Conservation (phyloP, 2,797 vertebrate species). For the Anas bahamensis region DNA sequence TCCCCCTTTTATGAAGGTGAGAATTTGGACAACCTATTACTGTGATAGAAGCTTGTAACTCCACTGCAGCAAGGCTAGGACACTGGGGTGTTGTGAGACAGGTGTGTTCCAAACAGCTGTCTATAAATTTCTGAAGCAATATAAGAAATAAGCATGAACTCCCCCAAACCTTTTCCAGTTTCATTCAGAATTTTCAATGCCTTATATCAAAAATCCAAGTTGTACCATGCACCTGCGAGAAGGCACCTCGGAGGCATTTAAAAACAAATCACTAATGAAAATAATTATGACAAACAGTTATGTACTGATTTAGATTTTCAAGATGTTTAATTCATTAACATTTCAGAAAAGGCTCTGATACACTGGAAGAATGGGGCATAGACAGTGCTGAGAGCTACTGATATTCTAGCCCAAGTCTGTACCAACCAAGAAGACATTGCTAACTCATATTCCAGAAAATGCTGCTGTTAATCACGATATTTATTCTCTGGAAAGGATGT, state of each 20-base stretch:
- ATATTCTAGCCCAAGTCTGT: background rate
- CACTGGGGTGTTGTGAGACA: background rate
- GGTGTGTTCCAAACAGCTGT: background rate
- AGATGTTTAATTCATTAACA: background rate
- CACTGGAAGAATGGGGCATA: background rate
- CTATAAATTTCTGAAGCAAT: background rate
- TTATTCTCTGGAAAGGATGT: background rate
- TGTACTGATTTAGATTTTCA: background rate
- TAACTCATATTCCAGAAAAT: background rate
- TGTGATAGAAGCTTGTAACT: background rate
- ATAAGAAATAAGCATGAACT: background rate
- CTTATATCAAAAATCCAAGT: background rate
- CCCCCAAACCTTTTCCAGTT: background rate
- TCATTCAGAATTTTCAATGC: slow-evolving; percentile 1
- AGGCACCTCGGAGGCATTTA: background rate
- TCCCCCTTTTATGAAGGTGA: background rate
- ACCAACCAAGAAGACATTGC: background rate
- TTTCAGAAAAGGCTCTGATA: background rate
- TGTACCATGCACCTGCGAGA: background rate
- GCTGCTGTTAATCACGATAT: background rate
- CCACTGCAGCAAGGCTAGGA: background rate
- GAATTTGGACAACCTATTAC: background rate
- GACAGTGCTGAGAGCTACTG: background rate
- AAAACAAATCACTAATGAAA: slow-evolving; percentile 5
- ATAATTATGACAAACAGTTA: background rate